Conservation (phyloP, 2,113 vertebrate species). For the Parotia lawesii region DNA sequence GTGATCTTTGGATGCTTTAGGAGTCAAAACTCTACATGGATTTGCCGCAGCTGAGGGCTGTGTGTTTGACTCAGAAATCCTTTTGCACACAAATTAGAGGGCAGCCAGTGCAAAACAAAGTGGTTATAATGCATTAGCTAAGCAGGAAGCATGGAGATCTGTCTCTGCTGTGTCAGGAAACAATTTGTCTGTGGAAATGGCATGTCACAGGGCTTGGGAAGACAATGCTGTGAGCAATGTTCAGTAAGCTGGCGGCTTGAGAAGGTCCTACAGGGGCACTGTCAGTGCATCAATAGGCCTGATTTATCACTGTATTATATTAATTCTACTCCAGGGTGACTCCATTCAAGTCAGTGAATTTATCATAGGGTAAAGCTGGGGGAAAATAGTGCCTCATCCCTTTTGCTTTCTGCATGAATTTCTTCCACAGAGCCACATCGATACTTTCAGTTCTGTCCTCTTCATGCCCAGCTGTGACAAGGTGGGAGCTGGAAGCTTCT, state of each 20-base stretch:
- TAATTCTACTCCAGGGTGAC: conserved; percentile 25
- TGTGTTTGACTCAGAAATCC: conserved; percentile 26
- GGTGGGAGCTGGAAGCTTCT: not conserved
- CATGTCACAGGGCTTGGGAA: conserved; percentile 35
- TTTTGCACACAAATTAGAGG: conserved; percentile 53
- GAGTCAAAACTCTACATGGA: conserved; percentile 34
- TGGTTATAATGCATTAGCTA: conserved; percentile 48
- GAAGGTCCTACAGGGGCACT: conserved; percentile 49
- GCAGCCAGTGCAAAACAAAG: conserved; percentile 50
- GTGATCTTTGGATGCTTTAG: conserved; percentile 41
- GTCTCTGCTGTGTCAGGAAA: conserved; percentile 56
- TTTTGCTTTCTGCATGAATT: not conserved
- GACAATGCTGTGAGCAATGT: conserved; percentile 20
- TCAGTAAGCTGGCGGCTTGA: conserved; percentile 1
- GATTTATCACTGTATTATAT: conserved; percentile 50
- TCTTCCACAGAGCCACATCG: not conserved
- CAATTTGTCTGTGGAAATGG: conserved; percentile 57
- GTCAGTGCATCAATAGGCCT: conserved; percentile 42
- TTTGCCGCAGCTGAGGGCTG: conserved; percentile 22
- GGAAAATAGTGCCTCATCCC: not conserved
- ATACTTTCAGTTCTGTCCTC: not conserved
- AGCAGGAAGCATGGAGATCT: conserved; percentile 50
- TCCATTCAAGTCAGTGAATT: conserved; percentile 20
- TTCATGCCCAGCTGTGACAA: not conserved
- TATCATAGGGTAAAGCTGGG: not conserved